A percentile compares a stretch with the other conserved stretches of the same genome.
phyloP scores from a whole-genome alignment of 2,888 invertebrate genomes.

The Lithophane leautieri region DNA sequence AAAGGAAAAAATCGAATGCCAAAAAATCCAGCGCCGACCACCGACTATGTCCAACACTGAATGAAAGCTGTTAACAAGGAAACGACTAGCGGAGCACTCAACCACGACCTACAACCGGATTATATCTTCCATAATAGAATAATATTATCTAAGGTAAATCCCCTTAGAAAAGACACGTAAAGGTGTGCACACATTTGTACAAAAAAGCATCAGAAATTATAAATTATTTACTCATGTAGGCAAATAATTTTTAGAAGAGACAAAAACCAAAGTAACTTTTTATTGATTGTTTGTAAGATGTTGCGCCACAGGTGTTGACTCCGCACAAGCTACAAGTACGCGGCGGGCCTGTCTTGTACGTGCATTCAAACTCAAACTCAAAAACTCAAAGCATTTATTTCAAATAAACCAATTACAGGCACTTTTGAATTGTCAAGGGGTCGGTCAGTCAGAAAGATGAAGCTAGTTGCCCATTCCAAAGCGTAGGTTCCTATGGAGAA shows the following conservation, averaged over 20 bases:
- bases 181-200: slow-evolving; percentile 29
- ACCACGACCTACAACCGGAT: slow-evolving; percentile 74
- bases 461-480: no score
- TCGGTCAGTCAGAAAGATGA: no score
- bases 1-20: not conserved
- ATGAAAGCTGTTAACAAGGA: slow-evolving; percentile 7
- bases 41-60: not conserved
- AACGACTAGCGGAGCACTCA: slow-evolving; percentile 12
- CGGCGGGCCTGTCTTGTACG: no score
- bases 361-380: no score
- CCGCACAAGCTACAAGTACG: no score
- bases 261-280: no score
- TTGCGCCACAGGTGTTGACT: no score
- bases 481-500: no score
- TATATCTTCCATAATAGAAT: slow-evolving; percentile 32
- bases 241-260: not conserved
- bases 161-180: slow-evolving; percentile 38
- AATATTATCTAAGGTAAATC: slow-evolving; percentile 58
- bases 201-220: not conserved
- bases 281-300: no score
- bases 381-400: no score
- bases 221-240: slow-evolving; percentile 5
- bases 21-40: not conserved
- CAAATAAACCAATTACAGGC: no score
- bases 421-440: no score